Conservation (phyloP, 2,888 invertebrate species). For the Lobophora halterata region DNA sequence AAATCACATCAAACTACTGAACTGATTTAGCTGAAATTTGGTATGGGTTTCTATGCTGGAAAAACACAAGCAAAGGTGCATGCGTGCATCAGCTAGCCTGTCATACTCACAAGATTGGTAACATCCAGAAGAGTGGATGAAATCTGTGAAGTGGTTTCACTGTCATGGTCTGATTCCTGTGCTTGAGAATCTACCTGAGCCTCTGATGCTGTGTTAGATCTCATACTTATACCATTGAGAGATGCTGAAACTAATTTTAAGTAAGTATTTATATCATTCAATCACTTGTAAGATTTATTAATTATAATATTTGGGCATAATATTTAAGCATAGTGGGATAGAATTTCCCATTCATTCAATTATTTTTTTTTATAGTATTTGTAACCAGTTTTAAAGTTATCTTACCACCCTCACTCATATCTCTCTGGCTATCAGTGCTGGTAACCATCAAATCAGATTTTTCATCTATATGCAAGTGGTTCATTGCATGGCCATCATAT, state of each 20-base stretch:
- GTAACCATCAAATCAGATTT: slow-evolving; percentile 44
- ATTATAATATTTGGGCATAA: too few species aligned
- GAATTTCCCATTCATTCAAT: too few species aligned
- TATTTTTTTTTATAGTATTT: too few species aligned
- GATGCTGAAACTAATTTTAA: slow-evolving; percentile 59
- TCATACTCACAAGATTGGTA: slow-evolving; percentile 62
- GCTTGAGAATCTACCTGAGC: slow-evolving; percentile 46
- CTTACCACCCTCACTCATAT: slow-evolving; percentile 56
- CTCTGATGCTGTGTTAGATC: slow-evolving; percentile 42
- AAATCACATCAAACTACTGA: too few species aligned
- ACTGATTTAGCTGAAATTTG: too few species aligned
- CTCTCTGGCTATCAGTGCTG: slow-evolving; percentile 52
- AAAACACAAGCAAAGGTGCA: too few species aligned
- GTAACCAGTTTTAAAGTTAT: slow-evolving; percentile 15
- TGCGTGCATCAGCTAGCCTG: too few species aligned
- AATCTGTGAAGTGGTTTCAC: slow-evolving; percentile 62
- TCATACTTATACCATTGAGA: slow-evolving; percentile 57
- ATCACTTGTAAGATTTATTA: too few species aligned
- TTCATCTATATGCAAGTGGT: slow-evolving; percentile 42
- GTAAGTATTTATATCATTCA: too few species aligned
- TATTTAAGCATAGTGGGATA: too few species aligned
- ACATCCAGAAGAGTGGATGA: slow-evolving; percentile 65
- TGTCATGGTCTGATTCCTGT: slow-evolving; percentile 53
- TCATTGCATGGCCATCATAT: slow-evolving; percentile 57
- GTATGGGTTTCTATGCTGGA: too few species aligned